Base-by-base conservation (phyloP, 2,888 invertebrate genomes). In the Camptogramma bilineatum region DNA sequence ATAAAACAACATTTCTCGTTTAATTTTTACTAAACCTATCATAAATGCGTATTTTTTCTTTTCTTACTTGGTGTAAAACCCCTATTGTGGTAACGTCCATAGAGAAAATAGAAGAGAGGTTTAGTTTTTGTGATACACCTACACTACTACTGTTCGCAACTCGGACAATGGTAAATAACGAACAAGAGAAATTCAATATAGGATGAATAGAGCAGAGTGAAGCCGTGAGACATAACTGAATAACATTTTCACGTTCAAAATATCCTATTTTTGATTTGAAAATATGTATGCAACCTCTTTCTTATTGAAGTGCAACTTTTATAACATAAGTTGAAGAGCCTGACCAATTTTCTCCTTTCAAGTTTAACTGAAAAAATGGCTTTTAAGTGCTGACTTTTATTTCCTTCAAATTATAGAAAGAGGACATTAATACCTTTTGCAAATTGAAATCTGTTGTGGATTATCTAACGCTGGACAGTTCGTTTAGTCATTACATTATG, bases 141-240 rank as follows among this genome's bases (percentile, higher is more conserved):
- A 47, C 46, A 18, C 9, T 39, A 8, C 19, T 19, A 17, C 9
- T 17, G 46, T 47, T 47, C 4, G 46, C 46, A 19, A 47, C 18
- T 47, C 18, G 34, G 46, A 47, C 46, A 47, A 47, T 19, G 18
- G 46, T 2, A 47, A 18, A 47, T 18, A 47, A 47, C 46, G 46
- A 47, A 47, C 46, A 39, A 8, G 18, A 18, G 34, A 47, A 47
- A 47, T 9, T 47, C 46, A 19, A 47, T 47, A 47, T 9, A 18
- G 46, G 19, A 18, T 19, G 34, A 39, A 39, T 39, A 13, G 13
- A 39, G 31, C 9, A 31, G 34, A 39, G 13, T 39, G 2, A 39
- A 13, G 13, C 13, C 13, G 13, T 39, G 28, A 28, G 28, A 28
- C 7, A 28, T 7, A 4, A 28, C 28, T 28, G 28, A 28, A 28